phyloP scores from a whole-genome alignment of 2,888 invertebrate species.

The Didymodactylos carnosus region DNA sequence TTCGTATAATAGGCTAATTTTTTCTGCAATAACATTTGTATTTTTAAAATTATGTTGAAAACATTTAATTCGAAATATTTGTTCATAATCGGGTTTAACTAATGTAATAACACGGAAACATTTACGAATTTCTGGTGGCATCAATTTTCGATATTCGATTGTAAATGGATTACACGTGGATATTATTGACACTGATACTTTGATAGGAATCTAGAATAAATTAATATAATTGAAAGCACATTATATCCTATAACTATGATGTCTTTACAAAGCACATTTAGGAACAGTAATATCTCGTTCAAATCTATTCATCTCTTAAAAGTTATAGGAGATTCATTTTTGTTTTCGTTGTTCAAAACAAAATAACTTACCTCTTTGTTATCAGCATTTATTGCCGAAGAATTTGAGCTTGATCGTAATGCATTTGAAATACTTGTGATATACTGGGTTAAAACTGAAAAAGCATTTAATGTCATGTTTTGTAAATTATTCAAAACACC shows the following conservation, averaged over 20 bases:
- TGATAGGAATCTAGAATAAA: constrained; percentile 22
- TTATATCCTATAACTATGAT: too few relatives aligned
- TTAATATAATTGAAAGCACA: not conserved
- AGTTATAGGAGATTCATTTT: not conserved
- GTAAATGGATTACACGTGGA: constrained; percentile 22
- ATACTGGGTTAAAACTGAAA: constrained; percentile 27
- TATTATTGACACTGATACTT: constrained; percentile 22
- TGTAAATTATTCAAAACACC: constrained; percentile 31
- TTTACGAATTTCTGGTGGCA: constrained; percentile 24
- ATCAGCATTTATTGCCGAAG: constrained; percentile 21
- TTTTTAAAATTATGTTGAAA: constrained; percentile 27
- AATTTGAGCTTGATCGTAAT: constrained; percentile 21
- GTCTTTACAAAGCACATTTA: too few relatives aligned
- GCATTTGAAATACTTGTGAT: constrained; percentile 24
- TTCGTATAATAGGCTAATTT: constrained; percentile 27
- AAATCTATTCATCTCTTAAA: not conserved
- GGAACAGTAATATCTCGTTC: too few relatives aligned
- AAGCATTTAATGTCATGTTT: constrained; percentile 20
- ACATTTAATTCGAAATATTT: constrained; percentile 29
- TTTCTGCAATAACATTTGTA: constrained; percentile 24
- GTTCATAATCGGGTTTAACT: constrained; percentile 25
- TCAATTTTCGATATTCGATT: not conserved
- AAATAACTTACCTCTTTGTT: constrained; percentile 25
- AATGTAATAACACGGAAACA: constrained; percentile 28
- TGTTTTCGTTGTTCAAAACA: not conserved